Percentiles rank a stretch among this genome's conserved stretches.
phyloP scores from a whole-genome alignment of 1,140 invertebrate species.

The Cataglyphis hispanica region DNA sequence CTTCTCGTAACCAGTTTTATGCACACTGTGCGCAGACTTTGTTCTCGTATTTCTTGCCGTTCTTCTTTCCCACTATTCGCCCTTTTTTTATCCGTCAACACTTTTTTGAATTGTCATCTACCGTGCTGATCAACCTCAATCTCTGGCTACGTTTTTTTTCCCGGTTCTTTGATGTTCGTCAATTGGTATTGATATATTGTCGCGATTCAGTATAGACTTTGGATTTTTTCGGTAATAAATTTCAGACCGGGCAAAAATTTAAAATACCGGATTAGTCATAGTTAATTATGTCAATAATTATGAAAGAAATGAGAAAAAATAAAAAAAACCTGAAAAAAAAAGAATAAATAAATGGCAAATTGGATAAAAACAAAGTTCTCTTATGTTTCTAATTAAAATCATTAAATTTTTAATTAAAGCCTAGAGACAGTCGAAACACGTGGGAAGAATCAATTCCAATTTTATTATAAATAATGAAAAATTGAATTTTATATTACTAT shows the following conservation, averaged over 20 bases:
- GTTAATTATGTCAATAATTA: not conserved
- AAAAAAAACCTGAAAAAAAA: too few relatives aligned
- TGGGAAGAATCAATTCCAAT: too few relatives aligned
- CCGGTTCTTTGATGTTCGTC: not conserved
- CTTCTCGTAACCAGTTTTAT: not conserved
- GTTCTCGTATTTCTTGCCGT: slow-evolving; percentile 5
- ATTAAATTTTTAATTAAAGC: too few relatives aligned
- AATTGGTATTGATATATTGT: not conserved
- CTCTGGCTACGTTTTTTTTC: not conserved
- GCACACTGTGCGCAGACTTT: not conserved
- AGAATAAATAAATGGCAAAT: too few relatives aligned
- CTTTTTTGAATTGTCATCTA: not conserved
- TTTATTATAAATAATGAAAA: too few relatives aligned
- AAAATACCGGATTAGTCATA: not conserved
- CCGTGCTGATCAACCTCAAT: not conserved
- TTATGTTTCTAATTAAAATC: too few relatives aligned
- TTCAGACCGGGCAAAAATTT: not conserved
- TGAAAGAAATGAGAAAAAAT: not conserved
- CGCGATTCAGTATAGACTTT: not conserved
- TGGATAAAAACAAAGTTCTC: too few relatives aligned
- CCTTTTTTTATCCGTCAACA: not conserved
- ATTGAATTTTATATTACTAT: too few relatives aligned
- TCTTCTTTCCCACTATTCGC: not conserved
- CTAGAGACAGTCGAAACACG: too few relatives aligned
- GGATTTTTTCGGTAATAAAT: not conserved